A percentile compares a stretch with the other conserved stretches of the same genome.
Evolutionary conservation across 2,888 invertebrate genomes (phyloP).

Genomic region (Barypeithes pellucidus): DNA sequence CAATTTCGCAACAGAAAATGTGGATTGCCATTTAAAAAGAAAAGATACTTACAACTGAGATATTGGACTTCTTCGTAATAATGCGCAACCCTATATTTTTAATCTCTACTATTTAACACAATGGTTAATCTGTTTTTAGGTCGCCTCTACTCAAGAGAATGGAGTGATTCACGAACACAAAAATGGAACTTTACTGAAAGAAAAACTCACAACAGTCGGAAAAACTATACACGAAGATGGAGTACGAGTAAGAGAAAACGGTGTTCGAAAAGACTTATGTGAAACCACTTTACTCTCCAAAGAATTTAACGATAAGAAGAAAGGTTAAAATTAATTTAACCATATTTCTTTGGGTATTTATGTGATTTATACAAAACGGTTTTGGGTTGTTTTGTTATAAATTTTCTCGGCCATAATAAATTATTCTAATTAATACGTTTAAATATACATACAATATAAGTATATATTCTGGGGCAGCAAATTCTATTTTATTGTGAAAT

Average conservation of each 20-base stretch:
- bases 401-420: not conserved
- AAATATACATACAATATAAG: no score
- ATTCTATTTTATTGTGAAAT: no score
- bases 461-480: no score
- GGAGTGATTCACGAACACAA: conserved; percentile 18
- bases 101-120: no score
- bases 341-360: conserved; percentile 5
- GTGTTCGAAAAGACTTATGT: not conserved
- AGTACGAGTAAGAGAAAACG: not conserved
- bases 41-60: no score
- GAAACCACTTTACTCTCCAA: conserved; percentile 12
- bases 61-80: no score
- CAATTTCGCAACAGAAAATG: no score
- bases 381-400: conserved; percentile 3
- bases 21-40: no score
- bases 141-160: conserved; percentile 6
- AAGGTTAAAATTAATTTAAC: conserved; percentile 17
- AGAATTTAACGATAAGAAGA: conserved; percentile 34
- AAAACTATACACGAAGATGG: not conserved
- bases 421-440: no score
- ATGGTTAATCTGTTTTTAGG: conserved; percentile 2
- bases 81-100: no score
- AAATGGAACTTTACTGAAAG: conserved; percentile 24
- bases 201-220: conserved; percentile 14
- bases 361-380: conserved; percentile 22